Conservation (phyloP, 2,113 vertebrate genomes). For the Siphamia tubifer region DNA sequence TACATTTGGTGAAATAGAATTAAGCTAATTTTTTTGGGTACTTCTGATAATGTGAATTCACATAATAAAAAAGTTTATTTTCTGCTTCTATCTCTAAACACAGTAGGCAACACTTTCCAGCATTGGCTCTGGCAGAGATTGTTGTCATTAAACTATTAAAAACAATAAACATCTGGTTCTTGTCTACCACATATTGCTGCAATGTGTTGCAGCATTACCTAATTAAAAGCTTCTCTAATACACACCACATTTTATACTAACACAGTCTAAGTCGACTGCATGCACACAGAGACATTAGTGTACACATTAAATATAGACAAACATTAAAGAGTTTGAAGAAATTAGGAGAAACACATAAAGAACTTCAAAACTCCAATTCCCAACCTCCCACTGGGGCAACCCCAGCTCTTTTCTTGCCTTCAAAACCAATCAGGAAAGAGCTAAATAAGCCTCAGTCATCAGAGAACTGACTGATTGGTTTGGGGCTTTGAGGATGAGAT, state of each 20-base stretch:
- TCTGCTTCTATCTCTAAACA: conserved; percentile 22
- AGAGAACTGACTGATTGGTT: conserved; percentile 72
- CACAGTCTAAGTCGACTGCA: conserved; percentile 25
- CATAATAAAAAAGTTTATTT: background rate
- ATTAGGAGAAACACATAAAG: conserved; percentile 72
- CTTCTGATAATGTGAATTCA: too few species aligned
- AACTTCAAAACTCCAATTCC: conserved; percentile 69
- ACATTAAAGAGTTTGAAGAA: conserved; percentile 69
- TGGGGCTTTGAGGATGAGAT: conserved; percentile 65
- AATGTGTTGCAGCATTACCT: conserved; percentile 61
- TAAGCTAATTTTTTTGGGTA: too few species aligned
- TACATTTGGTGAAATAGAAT: too few species aligned
- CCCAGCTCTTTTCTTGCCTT: conserved; percentile 55
- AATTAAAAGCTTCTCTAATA: conserved; percentile 63
- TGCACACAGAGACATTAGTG: conserved; percentile 11
- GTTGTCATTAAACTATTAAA: conserved; percentile 55
- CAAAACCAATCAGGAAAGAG: conserved; percentile 64
- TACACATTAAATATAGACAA: conserved; percentile 51
- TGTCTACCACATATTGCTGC: conserved; percentile 61
- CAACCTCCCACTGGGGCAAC: conserved; percentile 71
- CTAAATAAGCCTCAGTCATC: conserved; percentile 67
- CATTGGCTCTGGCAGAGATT: conserved; percentile 37
- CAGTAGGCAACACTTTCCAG: conserved; percentile 30
- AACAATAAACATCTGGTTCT: conserved; percentile 72
- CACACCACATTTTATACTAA: conserved; percentile 25